Percentiles rank a stretch among this genome's conserved stretches.
Evolutionary conservation across 2,888 invertebrate species (phyloP).

Genomic region (Priocnemis perturbator): DNA sequence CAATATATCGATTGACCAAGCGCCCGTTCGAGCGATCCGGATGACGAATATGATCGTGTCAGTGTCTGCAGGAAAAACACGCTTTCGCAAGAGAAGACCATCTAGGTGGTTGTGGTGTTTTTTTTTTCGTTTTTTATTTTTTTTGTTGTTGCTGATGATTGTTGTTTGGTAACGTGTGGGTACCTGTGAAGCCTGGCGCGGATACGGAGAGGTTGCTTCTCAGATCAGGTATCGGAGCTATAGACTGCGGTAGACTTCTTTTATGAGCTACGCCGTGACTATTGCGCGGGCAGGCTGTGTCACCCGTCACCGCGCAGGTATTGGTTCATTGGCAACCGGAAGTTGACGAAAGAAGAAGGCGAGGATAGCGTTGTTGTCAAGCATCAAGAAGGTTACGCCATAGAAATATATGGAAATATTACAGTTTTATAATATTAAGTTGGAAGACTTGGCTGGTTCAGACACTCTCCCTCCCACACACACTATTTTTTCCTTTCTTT

Average conservation of each 20-base stretch:
- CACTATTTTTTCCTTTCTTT: conserved; percentile 11
- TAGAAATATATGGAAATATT: conserved; percentile 71
- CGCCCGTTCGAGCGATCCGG: conserved; percentile 20
- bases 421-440: conserved; percentile 60
- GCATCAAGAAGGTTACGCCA: conserved; percentile 73
- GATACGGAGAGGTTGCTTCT: conserved; percentile 80
- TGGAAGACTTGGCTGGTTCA: conserved; percentile 33
- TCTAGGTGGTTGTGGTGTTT: conserved; percentile 34
- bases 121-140: too few relatives aligned
- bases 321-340: conserved; percentile 67
- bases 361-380: conserved; percentile 73
- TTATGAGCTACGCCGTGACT: conserved; percentile 91
- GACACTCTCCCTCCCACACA: not conserved
- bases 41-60: conserved; percentile 31
- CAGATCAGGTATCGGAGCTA: conserved; percentile 91
- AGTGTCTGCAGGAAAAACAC: conserved; percentile 36
- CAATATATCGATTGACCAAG: conserved; percentile 7
- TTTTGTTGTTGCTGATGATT: conserved; percentile 39
- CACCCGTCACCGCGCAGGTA: conserved; percentile 70
- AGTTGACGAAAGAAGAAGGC: conserved; percentile 72
- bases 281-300: conserved; percentile 83
- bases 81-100: conserved; percentile 62
- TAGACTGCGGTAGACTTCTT: conserved; percentile 89
- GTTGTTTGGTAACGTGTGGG: conserved; percentile 71
- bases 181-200: conserved; percentile 77